A percentile compares a stretch with the other conserved stretches of the same genome.
Evolutionary conservation across 2,113 vertebrate species (phyloP).

Genomic region (Eurypyga helias): DNA sequence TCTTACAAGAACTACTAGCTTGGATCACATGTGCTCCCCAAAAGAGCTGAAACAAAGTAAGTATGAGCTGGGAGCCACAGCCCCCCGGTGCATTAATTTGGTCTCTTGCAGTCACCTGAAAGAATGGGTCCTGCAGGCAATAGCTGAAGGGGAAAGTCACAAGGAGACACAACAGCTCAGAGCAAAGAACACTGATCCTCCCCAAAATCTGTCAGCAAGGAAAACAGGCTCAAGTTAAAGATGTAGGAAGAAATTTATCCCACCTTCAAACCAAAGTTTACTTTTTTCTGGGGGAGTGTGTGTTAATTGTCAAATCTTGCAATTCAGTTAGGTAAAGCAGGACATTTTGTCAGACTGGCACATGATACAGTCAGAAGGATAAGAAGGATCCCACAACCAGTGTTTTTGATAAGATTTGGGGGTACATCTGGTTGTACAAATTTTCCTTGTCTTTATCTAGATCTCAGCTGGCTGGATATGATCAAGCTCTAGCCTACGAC

Average conservation of each 20-base stretch:
- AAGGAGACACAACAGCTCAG: not conserved
- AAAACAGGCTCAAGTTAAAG: not conserved
- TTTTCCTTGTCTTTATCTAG: not conserved
- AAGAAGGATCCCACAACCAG: not conserved
- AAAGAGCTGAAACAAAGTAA: not conserved
- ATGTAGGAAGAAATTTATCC: not conserved
- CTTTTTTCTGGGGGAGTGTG: accelerated
- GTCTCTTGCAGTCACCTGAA: not conserved
- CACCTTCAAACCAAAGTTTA: not conserved
- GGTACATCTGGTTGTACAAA: not conserved
- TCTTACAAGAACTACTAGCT: not conserved
- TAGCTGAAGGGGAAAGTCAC: not conserved
- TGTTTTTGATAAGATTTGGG: not conserved
- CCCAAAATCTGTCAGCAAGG: not conserved
- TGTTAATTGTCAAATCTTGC: not conserved
- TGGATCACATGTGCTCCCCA: not conserved
- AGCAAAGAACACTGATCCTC: not conserved
- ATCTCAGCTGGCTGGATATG: not conserved
- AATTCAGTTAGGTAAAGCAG: not conserved
- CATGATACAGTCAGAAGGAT: not conserved
- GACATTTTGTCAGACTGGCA: not conserved
- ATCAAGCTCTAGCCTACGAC: not conserved
- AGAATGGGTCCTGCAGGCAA: not conserved
- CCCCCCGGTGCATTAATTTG: not conserved
- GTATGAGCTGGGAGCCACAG: not conserved